Evolutionary conservation across 1,140 invertebrate species (phyloP), one percentile per base, ranked within the genome.

Genomic region (Chelonus insularis): DNA sequence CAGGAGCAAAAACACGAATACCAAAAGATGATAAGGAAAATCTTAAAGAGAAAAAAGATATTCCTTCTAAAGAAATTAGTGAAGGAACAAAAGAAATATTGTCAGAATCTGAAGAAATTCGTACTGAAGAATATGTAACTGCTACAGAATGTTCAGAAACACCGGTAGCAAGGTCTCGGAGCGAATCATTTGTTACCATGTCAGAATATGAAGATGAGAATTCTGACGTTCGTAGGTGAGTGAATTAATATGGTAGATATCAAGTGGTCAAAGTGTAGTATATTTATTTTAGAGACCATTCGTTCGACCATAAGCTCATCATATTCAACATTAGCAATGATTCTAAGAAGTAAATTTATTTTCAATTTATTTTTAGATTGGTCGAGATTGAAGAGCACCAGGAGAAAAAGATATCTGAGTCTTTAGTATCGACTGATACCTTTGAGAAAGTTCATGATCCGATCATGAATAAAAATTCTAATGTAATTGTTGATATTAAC

Each of bases 91-190:
- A 37, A 55, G 79, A 55, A 36, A 34, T 9, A 39, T 23, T 12
- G 3, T 23, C 48, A 12, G 48, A 51, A 51, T 2, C 84, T 52
- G 88, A 88, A 48, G 88, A 88, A 65, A 87, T 78, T 69, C 72
- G 69, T 48, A 82, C 84, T 52, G 87, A 89, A 45, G 87, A 86
- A 52, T 89, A 88, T 73, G 81, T 84, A 21, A 89, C 87, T 4
- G 87, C 88, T n/a, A 88, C 88, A 1, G 88, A 90, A 66, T 86
- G 86, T 62, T 88, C 87, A 6, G 83, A 74, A 5, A 85, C 80
- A 52, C 84, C 86, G 20, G 84, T 85, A 16, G 61, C 59, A 18
- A 84, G 86, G 62, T 88, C 87, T 5, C 72, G 86, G 39, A 88
- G 86, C 12, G 88, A 86, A 29, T 86, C 86, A 0, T 88, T 87